Percentiles rank a stretch among this genome's conserved stretches.
phyloP scores from a whole-genome alignment of 1,140 invertebrate genomes.

The Drosophila dunni region DNA sequence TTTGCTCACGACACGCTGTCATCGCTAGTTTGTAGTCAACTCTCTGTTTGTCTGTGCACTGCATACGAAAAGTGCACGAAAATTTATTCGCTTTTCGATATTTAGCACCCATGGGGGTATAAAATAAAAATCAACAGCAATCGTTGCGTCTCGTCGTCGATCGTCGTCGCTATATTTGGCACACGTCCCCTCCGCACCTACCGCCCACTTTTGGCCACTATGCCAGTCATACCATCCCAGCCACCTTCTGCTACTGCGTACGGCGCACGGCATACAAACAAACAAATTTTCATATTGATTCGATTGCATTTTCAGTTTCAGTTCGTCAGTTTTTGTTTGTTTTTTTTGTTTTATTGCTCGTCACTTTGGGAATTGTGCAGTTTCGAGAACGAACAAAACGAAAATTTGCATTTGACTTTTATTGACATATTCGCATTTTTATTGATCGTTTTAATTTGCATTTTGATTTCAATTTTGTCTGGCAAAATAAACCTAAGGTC shows the following conservation, averaged over 20 bases:
- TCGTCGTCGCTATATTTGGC: conserved; percentile 46
- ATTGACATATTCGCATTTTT: conserved; percentile 82
- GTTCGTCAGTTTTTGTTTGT: too few species aligned
- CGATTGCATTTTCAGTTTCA: conserved; percentile 25
- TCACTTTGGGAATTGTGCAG: conserved; percentile 47
- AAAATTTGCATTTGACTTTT: conserved; percentile 79
- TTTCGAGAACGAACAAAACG: conserved; percentile 35
- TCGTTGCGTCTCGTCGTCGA: conserved; percentile 18
- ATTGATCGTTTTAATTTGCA: conserved; percentile 83
- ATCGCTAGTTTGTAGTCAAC: conserved; percentile 35
- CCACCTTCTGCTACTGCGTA: conserved; percentile 15
- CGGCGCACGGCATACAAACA: conserved; percentile 3
- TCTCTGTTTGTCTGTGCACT: conserved; percentile 65
- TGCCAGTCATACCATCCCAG: neutral
- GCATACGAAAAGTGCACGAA: conserved; percentile 63
- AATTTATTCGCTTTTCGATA: conserved; percentile 78
- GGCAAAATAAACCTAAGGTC: conserved; percentile 11
- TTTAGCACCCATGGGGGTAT: conserved; percentile 80
- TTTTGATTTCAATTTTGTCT: conserved; percentile 57
- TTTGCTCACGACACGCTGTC: conserved; percentile 14
- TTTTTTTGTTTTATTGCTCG: conserved; percentile 41
- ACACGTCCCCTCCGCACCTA: conserved; percentile 10
- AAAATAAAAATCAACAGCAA: conserved; percentile 43
- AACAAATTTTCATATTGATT: conserved; percentile 50
- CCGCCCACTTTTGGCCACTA: neutral